Evolutionary conservation across 2,888 invertebrate species (phyloP).

Genomic region (Drosophila peninsularis): DNA sequence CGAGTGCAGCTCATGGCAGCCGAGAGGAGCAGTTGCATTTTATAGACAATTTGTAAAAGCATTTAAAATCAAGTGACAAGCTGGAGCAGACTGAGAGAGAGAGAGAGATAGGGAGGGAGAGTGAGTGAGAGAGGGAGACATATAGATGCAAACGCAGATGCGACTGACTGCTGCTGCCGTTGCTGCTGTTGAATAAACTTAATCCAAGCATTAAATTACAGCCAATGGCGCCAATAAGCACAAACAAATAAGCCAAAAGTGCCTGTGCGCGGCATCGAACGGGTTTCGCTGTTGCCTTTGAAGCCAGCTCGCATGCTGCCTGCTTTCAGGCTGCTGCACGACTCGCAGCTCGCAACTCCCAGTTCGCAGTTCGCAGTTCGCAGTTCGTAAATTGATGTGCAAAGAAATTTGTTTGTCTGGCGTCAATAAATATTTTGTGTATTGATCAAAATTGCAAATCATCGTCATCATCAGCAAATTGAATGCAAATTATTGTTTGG

Average conservation of each 20-base stretch:
- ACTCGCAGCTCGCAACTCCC: slow-evolving; percentile 1
- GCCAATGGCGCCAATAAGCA: slow-evolving; percentile 63
- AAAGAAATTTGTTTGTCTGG: slow-evolving; percentile 54
- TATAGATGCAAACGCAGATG: slow-evolving; percentile 22
- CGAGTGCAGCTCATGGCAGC: too few species aligned
- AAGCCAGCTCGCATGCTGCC: slow-evolving; percentile 17
- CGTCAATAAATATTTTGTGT: slow-evolving; percentile 57
- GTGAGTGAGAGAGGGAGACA: neutral
- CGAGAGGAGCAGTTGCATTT: neutral
- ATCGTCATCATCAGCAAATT: slow-evolving; percentile 10
- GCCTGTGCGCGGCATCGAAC: slow-evolving; percentile 18
- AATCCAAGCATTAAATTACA: slow-evolving; percentile 77
- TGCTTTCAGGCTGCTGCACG: slow-evolving; percentile 36
- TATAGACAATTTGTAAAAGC: slow-evolving; percentile 35
- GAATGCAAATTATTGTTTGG: slow-evolving; percentile 47
- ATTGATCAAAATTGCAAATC: slow-evolving; percentile 58
- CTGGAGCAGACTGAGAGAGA: neutral
- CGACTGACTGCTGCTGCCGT: neutral
- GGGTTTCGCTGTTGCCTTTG: slow-evolving; percentile 14
- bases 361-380: slow-evolving; percentile 14
- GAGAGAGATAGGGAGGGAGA: neutral
- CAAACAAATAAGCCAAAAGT: slow-evolving; percentile 52
- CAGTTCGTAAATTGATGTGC: slow-evolving; percentile 37
- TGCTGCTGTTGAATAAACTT: slow-evolving; percentile 60
- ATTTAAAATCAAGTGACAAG: slow-evolving; percentile 36